phyloP scores from a whole-genome alignment of 2,113 vertebrate species.

The Tetrao urogallus region DNA sequence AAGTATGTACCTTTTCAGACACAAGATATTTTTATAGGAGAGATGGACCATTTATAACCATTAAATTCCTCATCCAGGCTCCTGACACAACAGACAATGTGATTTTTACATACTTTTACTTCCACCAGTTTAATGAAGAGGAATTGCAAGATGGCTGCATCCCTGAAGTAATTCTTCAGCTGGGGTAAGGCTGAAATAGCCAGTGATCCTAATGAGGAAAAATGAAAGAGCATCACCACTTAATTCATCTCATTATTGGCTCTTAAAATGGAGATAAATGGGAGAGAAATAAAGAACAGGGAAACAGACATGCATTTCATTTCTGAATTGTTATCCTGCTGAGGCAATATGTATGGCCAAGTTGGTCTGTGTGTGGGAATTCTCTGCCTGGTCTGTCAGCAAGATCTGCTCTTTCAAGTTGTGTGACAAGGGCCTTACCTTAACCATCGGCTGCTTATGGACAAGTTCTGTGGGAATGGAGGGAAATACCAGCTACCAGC shows the following conservation, averaged over 20 bases:
- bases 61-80: conserved; percentile 43
- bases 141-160: conserved; percentile 51
- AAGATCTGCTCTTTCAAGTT: neutral
- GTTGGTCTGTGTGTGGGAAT: neutral
- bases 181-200: conserved; percentile 19
- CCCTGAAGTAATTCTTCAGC: conserved; percentile 57
- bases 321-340: neutral
- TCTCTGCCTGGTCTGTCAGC: neutral
- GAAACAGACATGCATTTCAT: conserved; percentile 10
- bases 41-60: conserved; percentile 48
- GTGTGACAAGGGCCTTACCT: neutral
- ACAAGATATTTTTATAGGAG: neutral
- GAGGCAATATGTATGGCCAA: neutral
- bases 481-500: neutral
- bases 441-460: neutral
- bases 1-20: conserved; percentile 8
- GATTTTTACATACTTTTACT: conserved; percentile 66
- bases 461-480: neutral
- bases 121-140: conserved; percentile 67
- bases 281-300: neutral
- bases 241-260: conserved; percentile 56
- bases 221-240: conserved; percentile 56
- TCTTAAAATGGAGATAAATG: conserved; percentile 68
- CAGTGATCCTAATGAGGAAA: conserved; percentile 64
- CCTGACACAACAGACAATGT: conserved; percentile 60